Evolutionary conservation across 2,113 vertebrate species (phyloP).

Genomic region (Terrapene triunguis): DNA sequence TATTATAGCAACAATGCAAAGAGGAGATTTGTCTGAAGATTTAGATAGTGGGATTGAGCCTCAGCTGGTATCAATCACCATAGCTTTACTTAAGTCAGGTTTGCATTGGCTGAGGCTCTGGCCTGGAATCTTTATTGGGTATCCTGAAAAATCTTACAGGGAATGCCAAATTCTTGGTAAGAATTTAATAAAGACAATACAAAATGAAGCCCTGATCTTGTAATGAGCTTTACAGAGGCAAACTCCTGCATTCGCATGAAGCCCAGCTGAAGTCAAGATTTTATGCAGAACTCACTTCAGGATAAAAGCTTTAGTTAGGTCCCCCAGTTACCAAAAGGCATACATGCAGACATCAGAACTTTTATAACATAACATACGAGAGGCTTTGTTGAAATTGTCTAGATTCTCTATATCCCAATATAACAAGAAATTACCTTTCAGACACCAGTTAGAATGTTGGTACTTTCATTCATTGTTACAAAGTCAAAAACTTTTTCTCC

Average conservation of each 20-base stretch:
- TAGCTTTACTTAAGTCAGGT: too few relatives aligned
- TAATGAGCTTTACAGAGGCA: neutral
- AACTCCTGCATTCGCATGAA: neutral
- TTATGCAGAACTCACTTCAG: neutral
- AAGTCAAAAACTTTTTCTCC: neutral
- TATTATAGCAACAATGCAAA: neutral
- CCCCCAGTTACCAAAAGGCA: neutral
- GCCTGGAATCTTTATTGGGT: neutral
- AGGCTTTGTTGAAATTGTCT: accelerated
- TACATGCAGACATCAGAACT: neutral
- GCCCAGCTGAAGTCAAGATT: accelerated
- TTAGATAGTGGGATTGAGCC: accelerated
- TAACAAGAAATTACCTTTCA: neutral
- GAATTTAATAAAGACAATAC: neutral
- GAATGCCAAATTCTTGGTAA: neutral
- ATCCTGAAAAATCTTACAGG: neutral
- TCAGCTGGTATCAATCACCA: neutral
- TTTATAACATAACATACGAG: accelerated
- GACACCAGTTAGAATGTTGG: neutral
- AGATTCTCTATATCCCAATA: accelerated
- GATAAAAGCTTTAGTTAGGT: too few relatives aligned
- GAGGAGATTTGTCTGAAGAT: neutral
- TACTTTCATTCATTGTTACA: neutral
- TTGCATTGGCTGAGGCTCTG: neutral
- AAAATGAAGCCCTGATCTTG: neutral